Evolutionary conservation across 2,797 vertebrate genomes (phyloP).

Genomic region (Lophura swinhoii): DNA sequence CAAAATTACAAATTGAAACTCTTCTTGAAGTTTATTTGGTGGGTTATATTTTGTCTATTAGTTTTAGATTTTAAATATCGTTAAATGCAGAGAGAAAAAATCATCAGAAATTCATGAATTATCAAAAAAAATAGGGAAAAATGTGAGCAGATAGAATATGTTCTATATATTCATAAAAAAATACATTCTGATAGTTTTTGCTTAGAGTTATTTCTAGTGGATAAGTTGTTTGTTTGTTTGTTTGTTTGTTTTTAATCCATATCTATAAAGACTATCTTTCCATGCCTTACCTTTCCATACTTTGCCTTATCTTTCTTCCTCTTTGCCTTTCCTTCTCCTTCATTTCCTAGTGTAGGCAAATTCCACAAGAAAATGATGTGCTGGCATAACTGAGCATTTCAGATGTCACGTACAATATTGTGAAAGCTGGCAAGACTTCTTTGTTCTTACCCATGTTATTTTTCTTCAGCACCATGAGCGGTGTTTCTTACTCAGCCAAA

Average conservation of each 20-base stretch:
- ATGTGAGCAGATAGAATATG: accelerated
- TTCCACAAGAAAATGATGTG: neutral
- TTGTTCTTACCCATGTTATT: neutral
- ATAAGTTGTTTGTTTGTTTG: neutral
- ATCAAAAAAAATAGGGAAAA: neutral
- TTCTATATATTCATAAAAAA: neutral
- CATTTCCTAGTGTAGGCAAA: neutral
- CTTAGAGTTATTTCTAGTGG: neutral
- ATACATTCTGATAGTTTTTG: neutral
- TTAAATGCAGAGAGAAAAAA: neutral
- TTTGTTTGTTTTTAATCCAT: neutral
- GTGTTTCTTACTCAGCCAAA: neutral
- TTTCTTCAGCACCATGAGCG: neutral
- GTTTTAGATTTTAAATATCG: neutral
- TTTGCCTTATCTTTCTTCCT: neutral
- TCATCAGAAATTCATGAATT: neutral
- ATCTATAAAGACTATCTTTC: neutral
- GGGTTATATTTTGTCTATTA: neutral
- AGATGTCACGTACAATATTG: neutral
- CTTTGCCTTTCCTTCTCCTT: neutral
- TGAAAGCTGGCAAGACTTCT: neutral
- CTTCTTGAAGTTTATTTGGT: neutral
- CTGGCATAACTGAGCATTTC: neutral
- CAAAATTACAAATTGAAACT: neutral
- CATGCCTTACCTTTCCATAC: neutral